phyloP scores from a whole-genome alignment of 2,113 vertebrate species.

The Campylorhamphus procurvoides region DNA sequence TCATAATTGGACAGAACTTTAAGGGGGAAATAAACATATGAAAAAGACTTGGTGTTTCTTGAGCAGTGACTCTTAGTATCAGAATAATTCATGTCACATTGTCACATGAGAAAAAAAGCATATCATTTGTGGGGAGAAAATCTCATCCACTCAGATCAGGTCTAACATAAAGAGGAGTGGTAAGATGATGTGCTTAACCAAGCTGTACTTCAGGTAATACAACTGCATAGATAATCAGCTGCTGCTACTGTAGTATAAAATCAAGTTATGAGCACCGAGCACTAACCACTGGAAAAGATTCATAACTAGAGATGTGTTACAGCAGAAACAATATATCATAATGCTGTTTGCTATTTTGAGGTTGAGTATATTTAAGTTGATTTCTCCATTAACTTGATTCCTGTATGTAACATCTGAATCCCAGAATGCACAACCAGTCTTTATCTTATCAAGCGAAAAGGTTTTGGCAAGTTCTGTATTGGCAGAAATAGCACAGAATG shows the following conservation, averaged over 20 bases:
- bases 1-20: neutral
- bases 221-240: neutral
- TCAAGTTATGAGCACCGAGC: neutral
- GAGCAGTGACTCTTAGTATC: neutral
- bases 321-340: neutral
- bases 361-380: neutral
- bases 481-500: neutral
- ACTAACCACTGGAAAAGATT: neutral
- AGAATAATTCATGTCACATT: neutral
- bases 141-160: neutral
- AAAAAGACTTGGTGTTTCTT: neutral
- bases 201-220: neutral
- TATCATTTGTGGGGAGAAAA: neutral
- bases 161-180: neutral
- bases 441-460: neutral
- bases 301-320: neutral
- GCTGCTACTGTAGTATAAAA: neutral
- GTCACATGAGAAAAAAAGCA: neutral
- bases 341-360: constrained; percentile 29
- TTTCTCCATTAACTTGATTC: neutral
- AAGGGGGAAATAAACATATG: neutral
- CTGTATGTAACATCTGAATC: constrained; percentile 18
- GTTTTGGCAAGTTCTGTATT: constrained; percentile 11
- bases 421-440: neutral
- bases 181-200: neutral